Conservation (phyloP, 1,140 invertebrate species). For the Rhizoglyphus robini region DNA sequence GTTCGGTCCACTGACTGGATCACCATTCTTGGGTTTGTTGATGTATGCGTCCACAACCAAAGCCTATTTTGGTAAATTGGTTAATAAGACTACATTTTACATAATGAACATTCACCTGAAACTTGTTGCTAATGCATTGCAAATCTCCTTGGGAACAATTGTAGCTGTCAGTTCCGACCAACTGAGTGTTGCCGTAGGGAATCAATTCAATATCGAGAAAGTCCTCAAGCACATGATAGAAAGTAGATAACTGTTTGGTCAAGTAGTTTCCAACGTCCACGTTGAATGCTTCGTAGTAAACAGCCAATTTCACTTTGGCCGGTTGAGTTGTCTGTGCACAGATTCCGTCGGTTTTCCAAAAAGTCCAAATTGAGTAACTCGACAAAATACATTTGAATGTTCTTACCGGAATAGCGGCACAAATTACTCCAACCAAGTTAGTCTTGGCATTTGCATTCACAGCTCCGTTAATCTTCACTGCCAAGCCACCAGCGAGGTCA, state of each 20-base stretch:
- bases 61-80: slow-evolving; percentile 8
- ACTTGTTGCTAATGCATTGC: slow-evolving; percentile 11
- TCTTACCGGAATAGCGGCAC: too few species aligned
- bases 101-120: slow-evolving; percentile 14
- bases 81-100: background rate
- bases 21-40: slow-evolving; percentile 7
- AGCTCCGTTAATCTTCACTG: too few species aligned
- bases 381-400: too few species aligned
- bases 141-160: background rate
- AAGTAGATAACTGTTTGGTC: background rate
- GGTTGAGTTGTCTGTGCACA: too few species aligned
- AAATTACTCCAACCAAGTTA: too few species aligned
- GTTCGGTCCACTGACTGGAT: slow-evolving; percentile 10
- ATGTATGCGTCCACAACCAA: slow-evolving; percentile 16
- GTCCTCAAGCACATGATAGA: slow-evolving; percentile 20
- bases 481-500: too few species aligned
- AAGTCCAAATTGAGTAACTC: too few species aligned
- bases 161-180: background rate
- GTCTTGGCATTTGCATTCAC: too few species aligned
- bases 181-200: slow-evolving; percentile 19
- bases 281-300: slow-evolving; percentile 17
- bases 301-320: too few species aligned
- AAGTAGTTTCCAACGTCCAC: background rate
- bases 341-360: too few species aligned
- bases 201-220: slow-evolving; percentile 21